Conservation (phyloP, 2,888 invertebrate species). For the Trichacis sp. region DNA sequence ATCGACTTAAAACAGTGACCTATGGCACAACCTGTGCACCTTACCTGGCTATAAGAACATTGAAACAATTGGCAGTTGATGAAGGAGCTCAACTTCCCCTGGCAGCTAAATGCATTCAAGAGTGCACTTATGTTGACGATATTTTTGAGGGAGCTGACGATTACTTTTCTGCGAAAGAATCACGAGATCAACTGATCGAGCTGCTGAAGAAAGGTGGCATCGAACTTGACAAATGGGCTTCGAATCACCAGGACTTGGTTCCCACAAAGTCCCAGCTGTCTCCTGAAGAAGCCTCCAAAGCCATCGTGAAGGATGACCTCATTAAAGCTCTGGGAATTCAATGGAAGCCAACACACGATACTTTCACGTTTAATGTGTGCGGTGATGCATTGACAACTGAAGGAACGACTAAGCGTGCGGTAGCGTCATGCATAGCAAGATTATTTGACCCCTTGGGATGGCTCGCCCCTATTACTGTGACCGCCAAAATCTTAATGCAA, state of each 20-base stretch:
- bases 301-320: neutral
- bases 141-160: neutral
- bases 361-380: no score
- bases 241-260: neutral
- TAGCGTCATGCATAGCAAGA: conserved; percentile 18
- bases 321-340: no score
- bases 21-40: conserved; percentile 37
- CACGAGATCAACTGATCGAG: neutral
- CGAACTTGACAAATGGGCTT: conserved; percentile 3
- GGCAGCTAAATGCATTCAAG: neutral
- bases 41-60: conserved; percentile 37
- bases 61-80: conserved; percentile 37
- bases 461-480: conserved; percentile 23
- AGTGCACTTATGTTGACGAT: conserved; percentile 17
- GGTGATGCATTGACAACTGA: no score
- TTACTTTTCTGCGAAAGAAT: neutral
- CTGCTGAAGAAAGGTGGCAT: neutral
- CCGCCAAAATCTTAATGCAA: conserved; percentile 29
- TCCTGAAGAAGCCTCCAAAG: no score
- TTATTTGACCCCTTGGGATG: conserved; percentile 34
- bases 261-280: no score
- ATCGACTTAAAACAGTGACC: neutral
- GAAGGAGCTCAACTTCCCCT: conserved; percentile 12
- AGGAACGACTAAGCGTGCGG: conserved; percentile 21
- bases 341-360: no score